A percentile compares a stretch with the other conserved stretches of the same genome.
Conservation (phyloP, 92 coral and sea anemone genomes). For the Blastomussa wellsi region DNA sequence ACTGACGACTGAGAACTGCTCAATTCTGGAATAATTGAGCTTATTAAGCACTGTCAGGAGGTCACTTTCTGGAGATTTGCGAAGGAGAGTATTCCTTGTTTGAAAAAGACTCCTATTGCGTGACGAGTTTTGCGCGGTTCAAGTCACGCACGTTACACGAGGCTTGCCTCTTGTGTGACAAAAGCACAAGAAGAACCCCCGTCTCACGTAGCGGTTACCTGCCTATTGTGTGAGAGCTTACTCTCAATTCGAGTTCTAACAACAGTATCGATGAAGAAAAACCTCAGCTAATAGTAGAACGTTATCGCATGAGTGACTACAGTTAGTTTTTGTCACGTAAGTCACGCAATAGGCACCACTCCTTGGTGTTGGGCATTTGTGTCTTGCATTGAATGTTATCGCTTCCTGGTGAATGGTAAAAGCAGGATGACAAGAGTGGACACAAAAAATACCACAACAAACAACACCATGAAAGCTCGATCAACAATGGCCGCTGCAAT, state of each 20-base stretch:
- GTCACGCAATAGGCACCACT: neutral
- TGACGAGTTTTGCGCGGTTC: neutral
- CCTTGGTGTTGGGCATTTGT: neutral
- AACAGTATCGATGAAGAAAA: neutral
- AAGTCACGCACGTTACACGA: neutral
- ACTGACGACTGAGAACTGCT: neutral
- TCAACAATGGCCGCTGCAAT: constrained; percentile 85
- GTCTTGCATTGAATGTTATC: neutral
- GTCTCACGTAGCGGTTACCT: neutral
- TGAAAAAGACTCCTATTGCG: neutral
- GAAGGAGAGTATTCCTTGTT: too few species aligned
- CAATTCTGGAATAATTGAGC: neutral
- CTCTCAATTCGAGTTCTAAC: neutral
- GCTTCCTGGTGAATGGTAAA: constrained; percentile 50
- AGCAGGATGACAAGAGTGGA: constrained; percentile 62
- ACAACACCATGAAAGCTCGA: constrained; percentile 76
- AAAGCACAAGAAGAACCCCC: neutral
- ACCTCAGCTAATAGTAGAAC: neutral
- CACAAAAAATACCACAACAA: constrained; percentile 58
- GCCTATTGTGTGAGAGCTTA: neutral
- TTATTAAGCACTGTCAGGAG: neutral
- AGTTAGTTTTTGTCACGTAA: neutral
- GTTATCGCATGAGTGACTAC: neutral
- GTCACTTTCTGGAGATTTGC: neutral
- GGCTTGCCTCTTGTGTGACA: too few species aligned